Evolutionary conservation across 2,797 vertebrate species (phyloP), one percentile per base, ranked within the genome.

Genomic region (Syngnathus acus): DNA sequence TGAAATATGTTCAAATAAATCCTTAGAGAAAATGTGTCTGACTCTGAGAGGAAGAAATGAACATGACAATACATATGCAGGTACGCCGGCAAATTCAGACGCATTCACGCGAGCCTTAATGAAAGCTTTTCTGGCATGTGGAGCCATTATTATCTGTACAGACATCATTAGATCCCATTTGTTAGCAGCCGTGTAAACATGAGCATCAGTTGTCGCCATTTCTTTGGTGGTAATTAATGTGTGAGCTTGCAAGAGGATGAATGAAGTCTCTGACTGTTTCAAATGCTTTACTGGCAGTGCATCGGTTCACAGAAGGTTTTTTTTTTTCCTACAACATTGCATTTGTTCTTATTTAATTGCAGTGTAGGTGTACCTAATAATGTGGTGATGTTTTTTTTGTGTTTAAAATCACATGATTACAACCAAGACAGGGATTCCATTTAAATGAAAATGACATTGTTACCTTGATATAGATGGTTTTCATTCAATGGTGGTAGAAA

Each of bases 121-220:
- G 48, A 69, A 68, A 62, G 55, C 14, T 37, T 58, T 58, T 9
- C 55, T 38, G 26, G 32, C 45, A 9, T 61, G 69, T 58, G 38
- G 42, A 13, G 47, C 39, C 23, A 61, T 67, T 60, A 39, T 62
- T 48, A 64, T 67, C 10, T 39, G 4, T 9, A 8, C 6, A 55
- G 8, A 2, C 9, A 42, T 67, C 23, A 17, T 54, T 42, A 42
- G 32, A 51, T 42, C n/a, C 7, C 47, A 65, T 65, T 54, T 42
- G 64, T 54, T 65, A 40, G 9, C 26, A 26, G 65, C 61, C 47
- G n/a, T 61, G 68, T 65, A 74, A 76, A 74, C 60, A 70, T 67
- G 39, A 68, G 61, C 14, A 0, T 55, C 59, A 11, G 16, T 57
- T 65, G 45, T 65, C 68, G 68, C 1, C 7, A 65, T 53, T 61